Evolutionary conservation across 2,113 vertebrate species (phyloP), one percentile per base, ranked within the genome.

Genomic region (Corvus cornix): DNA sequence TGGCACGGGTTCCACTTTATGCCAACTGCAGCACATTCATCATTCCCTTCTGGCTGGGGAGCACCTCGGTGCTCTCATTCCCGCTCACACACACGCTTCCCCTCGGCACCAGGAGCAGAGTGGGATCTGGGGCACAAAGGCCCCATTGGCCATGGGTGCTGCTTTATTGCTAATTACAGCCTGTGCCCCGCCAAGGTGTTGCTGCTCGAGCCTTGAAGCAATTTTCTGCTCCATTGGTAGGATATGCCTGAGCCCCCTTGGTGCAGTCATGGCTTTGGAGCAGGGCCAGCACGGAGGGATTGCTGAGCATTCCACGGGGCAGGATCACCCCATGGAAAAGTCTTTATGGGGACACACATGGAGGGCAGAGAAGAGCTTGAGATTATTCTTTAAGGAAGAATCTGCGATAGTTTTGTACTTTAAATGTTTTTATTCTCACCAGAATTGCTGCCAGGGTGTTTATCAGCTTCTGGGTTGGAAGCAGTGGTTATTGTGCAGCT

Each of bases 211-310:
- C 95, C 95, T 96, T 92, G 96, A 56, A 97, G 94, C 95, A 92
- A 97, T 97, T 97, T 97, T 97, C 96, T 97, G 97, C 95, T 97
- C 94, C 94, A 37, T 81, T 97, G 96, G 83, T 53, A 84, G 92
- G 92, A 72, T 49, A 66, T 59, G 95, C 41, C 70, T 74, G 79
- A 96, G 95, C 92, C 95, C 91, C 89, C 67, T n/a, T 14, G 89
- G 87, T 90, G 93, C 92, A 95, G 92, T 74, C 91, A 19, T 67
- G 89, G 89, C 27, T 87, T 22, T 96, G 96, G 95, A 97, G 91
- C 49, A 1, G 1, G 18, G 95, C 96, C 96, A 97, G 84, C 41
- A 4, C 8, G 15, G 44, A 66, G 59, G 66, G 64, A 13, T 26
- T 78, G 78, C 82, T 49, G 11, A 4, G 52, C 63, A 2, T 75